These are phyloP conservation scores for Plotosus lineatus DNA, from an alignment of 2,113 vertebrate species.

Conservation along the genomic window DNA sequence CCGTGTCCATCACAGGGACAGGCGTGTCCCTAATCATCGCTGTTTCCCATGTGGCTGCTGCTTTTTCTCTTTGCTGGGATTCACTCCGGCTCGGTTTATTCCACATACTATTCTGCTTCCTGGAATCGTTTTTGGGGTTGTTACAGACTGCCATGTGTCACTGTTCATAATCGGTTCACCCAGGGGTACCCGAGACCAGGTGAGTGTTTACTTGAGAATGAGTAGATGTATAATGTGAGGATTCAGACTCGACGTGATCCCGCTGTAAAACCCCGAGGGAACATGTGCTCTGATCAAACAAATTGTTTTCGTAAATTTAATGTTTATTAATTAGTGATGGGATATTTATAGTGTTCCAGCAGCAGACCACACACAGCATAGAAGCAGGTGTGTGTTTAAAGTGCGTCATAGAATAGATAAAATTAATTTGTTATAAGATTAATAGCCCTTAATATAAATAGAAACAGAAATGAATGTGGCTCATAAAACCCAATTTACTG, in stretches of 20 bases:
- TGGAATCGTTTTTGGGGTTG: conserved; percentile 79
- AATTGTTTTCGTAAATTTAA: neutral
- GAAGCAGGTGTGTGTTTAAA: neutral
- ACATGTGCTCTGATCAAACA: neutral
- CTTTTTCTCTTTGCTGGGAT: conserved; percentile 64
- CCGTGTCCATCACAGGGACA: neutral
- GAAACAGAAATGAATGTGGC: neutral
- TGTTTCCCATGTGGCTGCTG: conserved; percentile 49
- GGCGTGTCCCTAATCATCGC: conserved; percentile 55
- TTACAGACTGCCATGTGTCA: conserved; percentile 76
- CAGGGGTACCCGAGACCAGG: conserved; percentile 67
- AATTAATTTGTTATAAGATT: too few species aligned
- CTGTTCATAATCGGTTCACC: conserved; percentile 66
- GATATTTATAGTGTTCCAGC: neutral
- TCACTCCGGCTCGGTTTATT: conserved; percentile 56
- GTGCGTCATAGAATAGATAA: too few species aligned
- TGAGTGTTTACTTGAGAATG: too few species aligned
- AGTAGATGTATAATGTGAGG: neutral
- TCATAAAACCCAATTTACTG: too few species aligned
- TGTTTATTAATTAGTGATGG: neutral
- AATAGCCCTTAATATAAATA: neutral
- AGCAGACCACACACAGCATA: neutral
- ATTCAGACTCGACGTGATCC: neutral
- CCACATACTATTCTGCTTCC: conserved; percentile 64
- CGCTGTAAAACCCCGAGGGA: too few species aligned